Evolutionary conservation across 2,888 invertebrate genomes (phyloP).

Genomic region (Drosophila engyochracea): DNA sequence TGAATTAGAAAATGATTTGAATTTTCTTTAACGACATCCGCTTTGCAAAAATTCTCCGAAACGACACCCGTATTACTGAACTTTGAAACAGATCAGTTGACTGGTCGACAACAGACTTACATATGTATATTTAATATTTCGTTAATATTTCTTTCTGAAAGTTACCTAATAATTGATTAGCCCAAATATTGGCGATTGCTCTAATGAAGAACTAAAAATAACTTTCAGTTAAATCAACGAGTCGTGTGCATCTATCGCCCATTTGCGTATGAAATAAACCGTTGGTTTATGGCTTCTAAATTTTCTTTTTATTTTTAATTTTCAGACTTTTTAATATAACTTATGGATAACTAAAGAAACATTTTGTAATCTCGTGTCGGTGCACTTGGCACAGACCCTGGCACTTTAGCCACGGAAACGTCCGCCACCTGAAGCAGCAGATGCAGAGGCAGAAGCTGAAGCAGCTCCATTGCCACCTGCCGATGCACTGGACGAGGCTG

Average conservation of each 20-base stretch:
- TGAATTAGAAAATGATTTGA: not conserved
- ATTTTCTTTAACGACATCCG: not conserved
- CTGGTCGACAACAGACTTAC: not conserved
- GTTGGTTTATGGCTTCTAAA: not conserved
- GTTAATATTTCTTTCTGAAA: too few relatives aligned
- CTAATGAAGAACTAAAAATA: not conserved
- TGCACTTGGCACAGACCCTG: slow-evolving; percentile 4
- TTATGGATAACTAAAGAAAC: slow-evolving; percentile 8
- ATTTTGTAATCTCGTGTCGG: slow-evolving; percentile 30
- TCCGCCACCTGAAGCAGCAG: slow-evolving; percentile 19
- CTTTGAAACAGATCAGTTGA: not conserved
- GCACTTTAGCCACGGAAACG: slow-evolving; percentile 37
- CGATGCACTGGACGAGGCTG: slow-evolving; percentile 37
- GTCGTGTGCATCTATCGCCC: not conserved
- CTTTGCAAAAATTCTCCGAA: not conserved
- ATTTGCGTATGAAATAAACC: not conserved
- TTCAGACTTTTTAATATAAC: slow-evolving; percentile 39
- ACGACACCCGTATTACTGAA: not conserved
- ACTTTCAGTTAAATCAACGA: not conserved
- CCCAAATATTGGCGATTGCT: not conserved
- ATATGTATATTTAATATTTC: not conserved
- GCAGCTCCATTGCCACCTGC: slow-evolving; percentile 24
- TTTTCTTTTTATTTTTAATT: slow-evolving; percentile 20
- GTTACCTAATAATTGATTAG: not conserved
- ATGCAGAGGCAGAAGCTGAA: slow-evolving; percentile 25